Evolutionary conservation across 2,113 vertebrate species (phyloP), one percentile per base, ranked within the genome.

Genomic region (Crypturellus undulatus): DNA sequence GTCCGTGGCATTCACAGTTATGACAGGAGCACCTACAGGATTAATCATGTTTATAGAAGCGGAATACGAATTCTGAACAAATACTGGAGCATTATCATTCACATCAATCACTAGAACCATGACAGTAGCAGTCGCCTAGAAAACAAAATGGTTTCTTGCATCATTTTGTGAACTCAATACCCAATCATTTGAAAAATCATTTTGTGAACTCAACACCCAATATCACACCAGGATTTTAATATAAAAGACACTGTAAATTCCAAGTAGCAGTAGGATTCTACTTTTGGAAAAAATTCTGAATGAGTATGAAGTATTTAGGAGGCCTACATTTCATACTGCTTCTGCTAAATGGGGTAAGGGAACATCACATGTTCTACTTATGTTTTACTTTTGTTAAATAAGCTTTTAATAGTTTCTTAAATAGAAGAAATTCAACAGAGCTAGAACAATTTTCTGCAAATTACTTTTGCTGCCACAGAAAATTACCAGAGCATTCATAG

Each of bases 81-180:
- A 97, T 36, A 71, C 88, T 12, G 97, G 97, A 84, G 97, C 91
- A 19, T 97, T 97, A 26, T 97, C 97, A 20, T 97, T 97, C 89
- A 94, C 86, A 81, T 97, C 97, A 78, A 90, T 52, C 85, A 97
- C 93, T 19, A 89, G 30, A 59, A 97, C 67, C 24, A 73, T 80
- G 45, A 97, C 79, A 2, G 28, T 25, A 73, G 64, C 86, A 24
- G 71, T 60, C 60, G 84, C 69, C 97, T 97, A 40, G 52, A 92
- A 97, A 87, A 94, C 32, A 81, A 73, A 90, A 90, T 1, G 14
- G 51, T 81, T 83, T 60, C 11, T 4, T 43, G 64, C 17, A 43
- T 86, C 8, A 76, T 30, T 62, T 40, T 58, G 30, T 78, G 28
- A 83, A 20, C 26, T 85, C 15, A 6, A 10, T 4, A 7, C 71